These are phyloP conservation scores for Nansenia antarctica DNA, from an alignment of 2,113 vertebrate genomes.

Conservation along the genomic window DNA sequence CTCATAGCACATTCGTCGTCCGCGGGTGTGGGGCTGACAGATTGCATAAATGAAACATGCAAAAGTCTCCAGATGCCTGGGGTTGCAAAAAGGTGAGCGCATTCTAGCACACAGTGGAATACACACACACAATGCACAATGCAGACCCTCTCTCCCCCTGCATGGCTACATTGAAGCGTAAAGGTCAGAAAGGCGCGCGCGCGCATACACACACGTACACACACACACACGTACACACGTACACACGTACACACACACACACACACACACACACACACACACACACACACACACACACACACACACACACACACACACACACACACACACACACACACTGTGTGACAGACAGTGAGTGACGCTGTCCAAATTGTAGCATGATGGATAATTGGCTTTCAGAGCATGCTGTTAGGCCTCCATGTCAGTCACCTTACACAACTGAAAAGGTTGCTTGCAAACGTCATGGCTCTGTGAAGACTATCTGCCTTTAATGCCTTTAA, in stretches of 20 bases:
- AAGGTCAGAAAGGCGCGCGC: neutral
- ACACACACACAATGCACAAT: neutral
- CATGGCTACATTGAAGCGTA: neutral
- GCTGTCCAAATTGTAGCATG: too few species aligned
- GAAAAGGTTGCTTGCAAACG: too few species aligned
- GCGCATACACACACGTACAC: neutral
- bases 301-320: neutral
- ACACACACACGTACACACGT: neutral
- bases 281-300: neutral
- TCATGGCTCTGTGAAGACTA: too few species aligned
- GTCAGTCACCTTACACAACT: too few species aligned
- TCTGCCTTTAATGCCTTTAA: too few species aligned
- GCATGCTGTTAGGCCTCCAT: too few species aligned
- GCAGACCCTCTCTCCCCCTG: neutral
- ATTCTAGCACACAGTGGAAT: neutral
- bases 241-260: slow-evolving; percentile 8
- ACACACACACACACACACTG: neutral
- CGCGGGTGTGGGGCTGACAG: slow-evolving; percentile 30
- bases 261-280: neutral
- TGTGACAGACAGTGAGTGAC: too few species aligned
- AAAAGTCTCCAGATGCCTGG: neutral
- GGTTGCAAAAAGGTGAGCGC: neutral
- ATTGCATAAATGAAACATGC: slow-evolving; percentile 42
- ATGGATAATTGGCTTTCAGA: too few species aligned
- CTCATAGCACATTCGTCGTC: slow-evolving; percentile 46